Percentiles rank a stretch among this genome's conserved stretches.
Conservation (phyloP, 2,797 vertebrate genomes). For the Xenentodon cancila region DNA sequence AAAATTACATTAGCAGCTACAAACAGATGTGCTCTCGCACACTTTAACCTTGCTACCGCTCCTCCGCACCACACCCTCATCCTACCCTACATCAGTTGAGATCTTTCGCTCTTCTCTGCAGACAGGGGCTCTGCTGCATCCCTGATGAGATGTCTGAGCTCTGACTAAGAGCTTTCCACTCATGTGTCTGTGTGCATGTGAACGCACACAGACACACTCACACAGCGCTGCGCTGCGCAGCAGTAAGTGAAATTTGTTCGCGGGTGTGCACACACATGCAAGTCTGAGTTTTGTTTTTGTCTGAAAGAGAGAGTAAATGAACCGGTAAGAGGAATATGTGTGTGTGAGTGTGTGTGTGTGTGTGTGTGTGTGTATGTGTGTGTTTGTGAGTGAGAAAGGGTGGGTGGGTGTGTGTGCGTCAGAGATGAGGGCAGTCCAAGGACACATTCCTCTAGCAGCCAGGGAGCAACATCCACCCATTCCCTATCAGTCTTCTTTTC, state of each 20-base stretch:
- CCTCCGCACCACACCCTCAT: slow-evolving; percentile 34
- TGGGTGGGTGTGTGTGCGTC: slow-evolving; percentile 65
- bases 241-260: slow-evolving; percentile 45
- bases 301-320: slow-evolving; percentile 52
- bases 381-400: slow-evolving; percentile 32
- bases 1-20: slow-evolving; percentile 20
- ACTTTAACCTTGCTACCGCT: slow-evolving; percentile 53
- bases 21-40: slow-evolving; percentile 24
- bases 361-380: slow-evolving; percentile 1
- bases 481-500: slow-evolving; percentile 52
- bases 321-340: slow-evolving; percentile 38
- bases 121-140: slow-evolving; percentile 81
- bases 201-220: background rate
- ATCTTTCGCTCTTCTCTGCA: slow-evolving; percentile 72
- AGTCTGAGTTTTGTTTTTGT: slow-evolving; percentile 54
- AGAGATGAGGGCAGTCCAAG: slow-evolving; percentile 83
- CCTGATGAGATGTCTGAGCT: slow-evolving; percentile 82
- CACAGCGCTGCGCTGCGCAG: background rate
- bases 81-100: slow-evolving; percentile 62
- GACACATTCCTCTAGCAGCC: slow-evolving; percentile 76
- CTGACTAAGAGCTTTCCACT: slow-evolving; percentile 61
- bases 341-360: slow-evolving; percentile 8
- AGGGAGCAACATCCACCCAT: slow-evolving; percentile 68
- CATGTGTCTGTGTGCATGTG: slow-evolving; percentile 25
- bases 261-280: slow-evolving; percentile 28